Base-by-base conservation (phyloP, 2,888 invertebrate species). In the Ctena decussata region DNA sequence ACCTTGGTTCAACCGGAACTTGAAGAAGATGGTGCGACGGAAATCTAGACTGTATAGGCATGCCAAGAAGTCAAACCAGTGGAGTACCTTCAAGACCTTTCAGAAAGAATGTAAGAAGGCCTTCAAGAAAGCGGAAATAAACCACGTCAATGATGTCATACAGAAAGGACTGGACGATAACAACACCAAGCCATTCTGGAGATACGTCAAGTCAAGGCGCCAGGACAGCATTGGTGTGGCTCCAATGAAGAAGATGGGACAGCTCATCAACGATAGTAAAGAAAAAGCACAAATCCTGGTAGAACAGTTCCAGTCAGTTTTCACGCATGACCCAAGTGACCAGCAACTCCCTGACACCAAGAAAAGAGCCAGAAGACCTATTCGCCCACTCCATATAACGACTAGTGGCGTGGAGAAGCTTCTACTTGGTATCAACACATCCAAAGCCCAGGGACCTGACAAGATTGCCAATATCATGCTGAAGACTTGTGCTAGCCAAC, bases 101-200 rank as follows among this genome's bases (percentile, higher is more conserved):
- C 82, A 85, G 57, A 85, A 70, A 72, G 49, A 79, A n/a, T 84
- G 82, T 46, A 87, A 84, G 35, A 69, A 39, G 24, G 71, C 44
- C n/a, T 71, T 82, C 37, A 82, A 71, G 49, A 73, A 74, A 71
- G 77, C 80, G 18, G 84, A 87, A 69, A 60, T 77, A n/a, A 44
- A 78, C 60, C 60, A 78, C 41, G 77, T 79, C 30, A 57, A 81
- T 21, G 30, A 57, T n/a, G 71, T 41, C n/a, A 82, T 75, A 12
- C 46, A 72, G 30, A 53, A 83, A 72, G 83, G 85, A 37, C 80
- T 85, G 24, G 81, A 82, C 21, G 72, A 87, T 12, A 79, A 86
- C 2, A 84, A 88, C 75, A 35, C 85, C 12, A 89, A 90, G 37
- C 86, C 84, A 24, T 88, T 87, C 35, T 89, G 85, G 84, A 57